Conservation (phyloP, 2,113 vertebrate genomes). For the Stegostoma tigrinum region DNA sequence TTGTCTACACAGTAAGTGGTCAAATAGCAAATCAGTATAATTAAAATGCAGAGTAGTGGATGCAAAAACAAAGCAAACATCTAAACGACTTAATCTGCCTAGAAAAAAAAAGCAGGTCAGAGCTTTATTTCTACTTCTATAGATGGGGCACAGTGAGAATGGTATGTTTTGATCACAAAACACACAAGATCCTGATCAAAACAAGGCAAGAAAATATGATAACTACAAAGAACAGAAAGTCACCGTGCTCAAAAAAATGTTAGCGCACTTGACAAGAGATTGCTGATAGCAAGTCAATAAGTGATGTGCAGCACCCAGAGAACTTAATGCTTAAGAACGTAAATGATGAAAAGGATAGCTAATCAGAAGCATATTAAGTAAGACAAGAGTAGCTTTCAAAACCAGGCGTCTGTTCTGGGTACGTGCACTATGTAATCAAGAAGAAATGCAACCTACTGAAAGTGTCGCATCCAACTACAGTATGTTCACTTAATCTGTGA, state of each 20-base stretch:
- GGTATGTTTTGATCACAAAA: background rate
- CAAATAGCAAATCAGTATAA: background rate
- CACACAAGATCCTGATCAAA: background rate
- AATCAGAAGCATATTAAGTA: background rate
- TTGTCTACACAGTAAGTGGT: background rate
- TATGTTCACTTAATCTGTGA: background rate
- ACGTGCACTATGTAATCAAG: background rate
- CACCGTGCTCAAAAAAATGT: background rate
- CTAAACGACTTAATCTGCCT: background rate
- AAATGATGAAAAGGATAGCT: background rate
- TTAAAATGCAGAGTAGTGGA: background rate
- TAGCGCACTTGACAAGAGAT: background rate
- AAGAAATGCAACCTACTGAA: background rate
- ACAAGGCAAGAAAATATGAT: background rate
- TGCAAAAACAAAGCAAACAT: background rate
- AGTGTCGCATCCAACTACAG: background rate
- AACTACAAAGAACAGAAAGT: background rate
- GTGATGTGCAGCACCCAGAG: background rate
- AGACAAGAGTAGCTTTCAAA: background rate
- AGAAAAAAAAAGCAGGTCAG: background rate
- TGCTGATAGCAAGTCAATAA: background rate
- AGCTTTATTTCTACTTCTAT: background rate
- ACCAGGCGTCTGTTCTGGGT: background rate
- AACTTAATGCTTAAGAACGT: background rate
- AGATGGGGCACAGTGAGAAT: background rate